Evolutionary conservation across 2,113 vertebrate genomes (phyloP).

Genomic region (Corythaixoides concolor): DNA sequence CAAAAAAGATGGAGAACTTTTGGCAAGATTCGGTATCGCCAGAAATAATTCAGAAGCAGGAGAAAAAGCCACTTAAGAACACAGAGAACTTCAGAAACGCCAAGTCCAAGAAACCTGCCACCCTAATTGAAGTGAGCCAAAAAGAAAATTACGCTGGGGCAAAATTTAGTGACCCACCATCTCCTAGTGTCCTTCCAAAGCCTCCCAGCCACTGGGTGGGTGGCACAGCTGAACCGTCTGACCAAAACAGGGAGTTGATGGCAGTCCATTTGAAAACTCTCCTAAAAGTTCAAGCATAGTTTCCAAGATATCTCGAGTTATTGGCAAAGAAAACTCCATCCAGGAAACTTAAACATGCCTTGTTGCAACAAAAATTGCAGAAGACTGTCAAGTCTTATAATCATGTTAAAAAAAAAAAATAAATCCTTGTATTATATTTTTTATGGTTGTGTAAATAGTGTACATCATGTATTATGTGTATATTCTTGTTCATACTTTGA

Average conservation of each 20-base stretch:
- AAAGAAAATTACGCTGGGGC: slow-evolving; percentile 93
- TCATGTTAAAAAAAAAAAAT: slow-evolving; percentile 14
- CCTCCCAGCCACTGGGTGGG: slow-evolving; percentile 96
- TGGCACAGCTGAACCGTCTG: slow-evolving; percentile 65
- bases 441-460: slow-evolving; percentile 89
- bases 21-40: slow-evolving; percentile 71
- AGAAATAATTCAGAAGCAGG: slow-evolving; percentile 69
- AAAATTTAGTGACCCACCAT: slow-evolving; percentile 95
- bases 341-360: slow-evolving; percentile 66
- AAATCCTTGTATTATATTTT: slow-evolving; percentile 81
- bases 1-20: slow-evolving; percentile 77
- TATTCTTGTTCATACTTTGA: slow-evolving; percentile 90
- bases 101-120: slow-evolving; percentile 65
- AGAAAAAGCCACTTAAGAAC: slow-evolving; percentile 80
- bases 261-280: slow-evolving; percentile 90
- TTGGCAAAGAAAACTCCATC: slow-evolving; percentile 57
- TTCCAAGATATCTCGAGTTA: slow-evolving; percentile 26
- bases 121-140: slow-evolving; percentile 73
- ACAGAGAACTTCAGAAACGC: slow-evolving; percentile 74
- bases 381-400: slow-evolving; percentile 72
- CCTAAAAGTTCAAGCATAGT: slow-evolving; percentile 85
- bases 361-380: slow-evolving; percentile 77
- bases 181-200: slow-evolving; percentile 92
- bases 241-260: slow-evolving; percentile 87
- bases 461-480: slow-evolving; percentile 93